These are phyloP conservation scores for Lypha dubia DNA, from an alignment of 2,888 invertebrate genomes.

Conservation along the genomic window DNA sequence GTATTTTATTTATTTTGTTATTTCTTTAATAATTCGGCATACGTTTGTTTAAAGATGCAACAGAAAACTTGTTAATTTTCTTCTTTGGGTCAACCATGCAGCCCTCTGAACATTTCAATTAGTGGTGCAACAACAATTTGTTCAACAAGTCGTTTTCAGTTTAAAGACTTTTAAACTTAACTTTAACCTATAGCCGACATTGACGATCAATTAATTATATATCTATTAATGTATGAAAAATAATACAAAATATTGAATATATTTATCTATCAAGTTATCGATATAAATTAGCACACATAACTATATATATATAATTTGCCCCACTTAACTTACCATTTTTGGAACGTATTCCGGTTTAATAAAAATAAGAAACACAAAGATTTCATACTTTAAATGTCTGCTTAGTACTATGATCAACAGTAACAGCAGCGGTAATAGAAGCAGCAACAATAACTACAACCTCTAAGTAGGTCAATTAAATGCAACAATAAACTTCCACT, in stretches of 20 bases:
- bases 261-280: background rate
- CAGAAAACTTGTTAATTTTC: too few relatives aligned
- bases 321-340: background rate
- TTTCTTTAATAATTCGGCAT: too few relatives aligned
- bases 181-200: conserved; percentile 5
- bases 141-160: background rate
- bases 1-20: too few relatives aligned
- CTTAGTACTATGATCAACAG: conserved; percentile 4
- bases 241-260: too few relatives aligned
- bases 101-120: background rate
- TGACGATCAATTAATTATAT: background rate
- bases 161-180: background rate
- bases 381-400: conserved; percentile 22
- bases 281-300: background rate
- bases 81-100: background rate
- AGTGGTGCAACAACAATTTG: background rate
- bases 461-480: conserved; percentile 66
- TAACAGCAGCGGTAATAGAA: conserved; percentile 3
- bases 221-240: too few relatives aligned
- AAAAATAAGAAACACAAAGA: too few relatives aligned
- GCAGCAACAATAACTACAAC: conserved; percentile 18
- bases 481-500: conserved; percentile 64
- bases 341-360: background rate
- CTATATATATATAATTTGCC: background rate
- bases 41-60: too few relatives aligned